Evolutionary conservation across 2,113 vertebrate species (phyloP), one percentile per base, ranked within the genome.

Genomic region (Cyphomyrus plagiostoma): DNA sequence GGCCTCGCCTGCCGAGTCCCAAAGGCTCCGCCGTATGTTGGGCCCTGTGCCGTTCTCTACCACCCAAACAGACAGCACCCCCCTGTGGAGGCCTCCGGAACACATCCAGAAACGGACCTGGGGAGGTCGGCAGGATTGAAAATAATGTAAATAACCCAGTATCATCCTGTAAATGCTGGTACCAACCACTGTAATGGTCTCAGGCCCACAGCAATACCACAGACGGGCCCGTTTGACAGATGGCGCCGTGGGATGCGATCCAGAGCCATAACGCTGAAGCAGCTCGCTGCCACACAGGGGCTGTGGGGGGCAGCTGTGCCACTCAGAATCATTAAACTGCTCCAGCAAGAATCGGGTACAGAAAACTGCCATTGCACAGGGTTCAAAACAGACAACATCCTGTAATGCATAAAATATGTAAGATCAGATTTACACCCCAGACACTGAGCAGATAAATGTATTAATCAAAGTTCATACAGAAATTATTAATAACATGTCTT

Each of bases 21-120:
- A 99, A 92, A 99, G 93, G 0, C 42, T 94, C 88, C 91, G 93
- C 90, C 94, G 95, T 48, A 96, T 96, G 4, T 97, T 97, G 0
- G 95, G 97, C 17, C 97, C 97, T 0, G 98, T 99, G 90, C 96
- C 97, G 94, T 99, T 99, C 92, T 99, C 97, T 0, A 96, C 91
- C 80, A 98, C 92, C 94, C 96, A 93, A 92, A 99, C 91, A 62
- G 97, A 98, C 35, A 99, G 90, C 1, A 96, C 96, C 92, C 96
- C 97, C 90, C 93, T 95, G 90, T 98, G 94, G 30, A 91, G 90
- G 56, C 97, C 97, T 0, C 90, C 95, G 86, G 96, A 94, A 89
- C 98, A 98, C 92, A 98, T 95, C 89, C 96, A 96, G 95, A 99
- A 97, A 35, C 96, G 96, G 56, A 99, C 95, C 98, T 99, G 93